A percentile compares a stretch with the other conserved stretches of the same genome.
These are phyloP conservation scores for Benitochromis conjunctus DNA, from an alignment of 2,113 vertebrate species.

Conservation along the genomic window DNA sequence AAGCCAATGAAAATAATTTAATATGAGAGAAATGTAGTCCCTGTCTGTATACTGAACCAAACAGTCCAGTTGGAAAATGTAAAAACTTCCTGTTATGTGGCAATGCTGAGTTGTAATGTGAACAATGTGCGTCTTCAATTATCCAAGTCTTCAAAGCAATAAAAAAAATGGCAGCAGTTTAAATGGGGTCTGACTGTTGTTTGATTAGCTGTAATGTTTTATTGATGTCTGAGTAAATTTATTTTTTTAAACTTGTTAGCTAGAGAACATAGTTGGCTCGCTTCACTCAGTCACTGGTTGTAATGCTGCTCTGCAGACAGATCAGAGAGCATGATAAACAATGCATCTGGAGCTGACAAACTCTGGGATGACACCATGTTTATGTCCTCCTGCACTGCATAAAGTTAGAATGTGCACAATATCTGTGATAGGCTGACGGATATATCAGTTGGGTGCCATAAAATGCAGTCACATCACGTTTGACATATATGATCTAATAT, in stretches of 20 bases:
- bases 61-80: background rate
- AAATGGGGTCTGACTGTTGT: background rate
- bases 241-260: background rate
- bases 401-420: no score
- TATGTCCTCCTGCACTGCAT: no score
- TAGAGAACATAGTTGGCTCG: background rate
- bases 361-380: background rate
- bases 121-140: background rate
- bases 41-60: background rate
- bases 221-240: fast-evolving
- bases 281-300: background rate
- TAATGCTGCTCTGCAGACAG: background rate
- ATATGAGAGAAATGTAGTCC: background rate
- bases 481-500: background rate
- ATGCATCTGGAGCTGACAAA: background rate
- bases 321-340: background rate
- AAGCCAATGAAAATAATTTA: background rate
- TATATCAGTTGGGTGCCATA: background rate
- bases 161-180: background rate
- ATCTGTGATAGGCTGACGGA: background rate
- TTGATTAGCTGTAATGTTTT: background rate
- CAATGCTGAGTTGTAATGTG: background rate
- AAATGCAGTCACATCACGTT: background rate
- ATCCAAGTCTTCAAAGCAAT: background rate
- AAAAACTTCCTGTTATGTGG: fast-evolving